Evolutionary conservation across 2,113 vertebrate species (phyloP), one percentile per base, ranked within the genome.

Genomic region (Platycercus adscitus): DNA sequence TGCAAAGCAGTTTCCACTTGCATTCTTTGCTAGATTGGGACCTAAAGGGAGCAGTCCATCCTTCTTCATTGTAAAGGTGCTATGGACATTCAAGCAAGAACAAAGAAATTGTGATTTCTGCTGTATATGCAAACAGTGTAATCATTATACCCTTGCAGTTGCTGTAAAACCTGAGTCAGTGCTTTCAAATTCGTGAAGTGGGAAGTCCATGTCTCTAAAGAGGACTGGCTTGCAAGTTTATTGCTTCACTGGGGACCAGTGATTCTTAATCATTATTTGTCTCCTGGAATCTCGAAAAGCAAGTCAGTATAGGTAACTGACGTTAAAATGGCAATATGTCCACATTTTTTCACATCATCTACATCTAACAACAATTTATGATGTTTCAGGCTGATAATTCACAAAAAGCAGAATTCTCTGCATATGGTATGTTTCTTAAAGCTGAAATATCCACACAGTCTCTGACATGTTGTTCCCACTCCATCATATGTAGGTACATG

Each of bases 91-190:
- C 37, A 46, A 92, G 86, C 6, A 84, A 76, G 89, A 95, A 91
- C 83, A 93, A 88, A 96, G 91, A 88, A 92, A 94, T 41, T 65
- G 79, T 61, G 68, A 92, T 86, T 95, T 96, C 64, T 93, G 89
- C 91, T 94, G 63, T 37, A 53, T 37, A 87, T 72, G 91, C 81
- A 94, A 96, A 75, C 53, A 81, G 52, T 12, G 8, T 76, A 89
- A 87, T 93, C 71, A 91, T 91, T 94, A 89, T 37, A 84, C 25
- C 60, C 60, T 50, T 76, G 41, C 31, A 94, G 73, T 53, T 81
- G 63, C 78, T 68, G 25, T 71, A 79, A 95, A 95, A 87, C 86
- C 93, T 94, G 91, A 95, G 78, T 95, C 93, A 89, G 91, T 88
- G 81, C 61, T 89, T 95, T 94, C 73, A 85, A 93, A 96, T 91